Base-by-base conservation (phyloP, 2,113 vertebrate species). In the Canis aureus region DNA sequence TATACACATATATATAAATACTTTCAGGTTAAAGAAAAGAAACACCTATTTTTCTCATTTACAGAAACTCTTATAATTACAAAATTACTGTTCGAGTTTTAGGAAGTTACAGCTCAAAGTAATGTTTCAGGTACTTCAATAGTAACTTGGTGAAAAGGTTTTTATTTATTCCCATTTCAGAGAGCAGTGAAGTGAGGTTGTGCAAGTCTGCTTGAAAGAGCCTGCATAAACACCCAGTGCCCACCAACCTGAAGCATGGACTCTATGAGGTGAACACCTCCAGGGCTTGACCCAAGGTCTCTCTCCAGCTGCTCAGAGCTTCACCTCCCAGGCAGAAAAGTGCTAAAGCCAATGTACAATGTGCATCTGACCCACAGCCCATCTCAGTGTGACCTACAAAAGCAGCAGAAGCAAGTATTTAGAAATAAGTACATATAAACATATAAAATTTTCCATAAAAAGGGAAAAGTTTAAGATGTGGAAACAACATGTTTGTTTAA, bases 21-120 rank as follows among this genome's bases (percentile, higher is more conserved):
- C 12, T 81, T 74, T 49, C 64, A 38, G 57, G 51, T 91, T 86
- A 67, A 96, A 92, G 93, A 91, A 92, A 95, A 86, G 27, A 96
- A 96, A 97, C 60, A 79, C 12, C 55, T 64, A 51, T 27, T 23
- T 89, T 84, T 66, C 94, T 91, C 38, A n/a, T 64, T 53, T 53
- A 81, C 12, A 55, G 38, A 93, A 76, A 43, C 55, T 86, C 38
- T 71, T 83, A 27, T 43, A 51, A 88, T 82, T 27, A 74, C 35
- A 78, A 69, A 90, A 71, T 59, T 22, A 80, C 84, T 51, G 25
- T 78, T 83, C 5, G 5, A 53, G 22, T 38, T 93, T 88, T 32
- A 66, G 55, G 57, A 91, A 95, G 43, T 59, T 57, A 59, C 1
- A 74, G 74, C 53, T 87, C n/a, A 59, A 82, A 82, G 23, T 62